Evolutionary conservation across 2,797 vertebrate species (phyloP).

Genomic region (Coregonus ussuriensis): DNA sequence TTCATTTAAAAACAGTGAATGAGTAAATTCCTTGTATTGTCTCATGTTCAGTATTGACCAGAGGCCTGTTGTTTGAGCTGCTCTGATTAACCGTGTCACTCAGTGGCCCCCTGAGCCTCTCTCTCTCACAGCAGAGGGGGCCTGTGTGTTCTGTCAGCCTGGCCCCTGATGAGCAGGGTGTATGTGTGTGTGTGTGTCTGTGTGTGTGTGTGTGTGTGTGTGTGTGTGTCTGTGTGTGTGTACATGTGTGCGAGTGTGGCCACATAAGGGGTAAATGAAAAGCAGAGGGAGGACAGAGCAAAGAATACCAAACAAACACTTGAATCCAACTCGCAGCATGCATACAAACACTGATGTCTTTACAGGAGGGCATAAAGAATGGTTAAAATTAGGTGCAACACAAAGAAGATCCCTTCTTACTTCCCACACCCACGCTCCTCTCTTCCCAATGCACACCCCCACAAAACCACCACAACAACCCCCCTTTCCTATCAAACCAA

Average conservation of each 20-base stretch:
- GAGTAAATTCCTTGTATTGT: slow-evolving; percentile 41
- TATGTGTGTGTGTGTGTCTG: slow-evolving; percentile 29
- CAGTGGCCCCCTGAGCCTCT: slow-evolving; percentile 22
- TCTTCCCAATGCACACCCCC: no score
- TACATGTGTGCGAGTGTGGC: slow-evolving; percentile 20
- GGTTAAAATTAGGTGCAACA: slow-evolving; percentile 68
- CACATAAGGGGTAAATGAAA: slow-evolving; percentile 70
- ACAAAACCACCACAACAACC: slow-evolving; percentile 20
- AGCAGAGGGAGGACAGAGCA: slow-evolving; percentile 68
- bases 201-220: no score
- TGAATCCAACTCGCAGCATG: slow-evolving; percentile 67
- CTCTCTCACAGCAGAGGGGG: no score
- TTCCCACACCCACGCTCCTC: not conserved
- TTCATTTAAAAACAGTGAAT: no score
- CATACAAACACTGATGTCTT: slow-evolving; percentile 75
- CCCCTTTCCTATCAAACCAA: slow-evolving; percentile 53
- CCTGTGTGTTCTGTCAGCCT: no score
- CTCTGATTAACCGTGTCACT: slow-evolving; percentile 69
- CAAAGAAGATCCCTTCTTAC: slow-evolving; percentile 64
- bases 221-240: no score
- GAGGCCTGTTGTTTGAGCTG: slow-evolving; percentile 5
- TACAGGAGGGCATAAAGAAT: slow-evolving; percentile 59
- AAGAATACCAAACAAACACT: slow-evolving; percentile 72
- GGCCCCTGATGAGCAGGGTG: not conserved
- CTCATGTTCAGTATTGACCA: slow-evolving; percentile 36